phyloP scores from a whole-genome alignment of 2,113 vertebrate species.

The Nanorana parkeri region DNA sequence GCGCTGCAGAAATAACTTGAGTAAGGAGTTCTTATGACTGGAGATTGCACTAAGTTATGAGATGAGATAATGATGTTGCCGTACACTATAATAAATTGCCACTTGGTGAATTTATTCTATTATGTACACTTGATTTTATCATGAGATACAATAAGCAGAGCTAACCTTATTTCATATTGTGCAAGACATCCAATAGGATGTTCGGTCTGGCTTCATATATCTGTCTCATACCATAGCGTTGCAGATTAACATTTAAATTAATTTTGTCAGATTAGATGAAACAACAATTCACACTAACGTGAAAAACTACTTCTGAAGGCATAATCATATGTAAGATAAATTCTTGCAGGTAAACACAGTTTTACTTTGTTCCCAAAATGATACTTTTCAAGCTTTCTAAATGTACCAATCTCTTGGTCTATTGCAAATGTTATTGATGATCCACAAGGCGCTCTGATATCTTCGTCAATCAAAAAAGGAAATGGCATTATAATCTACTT shows the following conservation, averaged over 20 bases:
- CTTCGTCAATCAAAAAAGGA: too few species aligned
- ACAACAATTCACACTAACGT: not conserved
- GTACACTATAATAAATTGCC: not conserved
- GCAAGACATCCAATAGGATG: conserved; percentile 12
- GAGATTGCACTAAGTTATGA: not conserved
- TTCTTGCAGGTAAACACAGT: too few species aligned
- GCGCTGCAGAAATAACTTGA: not conserved
- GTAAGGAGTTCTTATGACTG: not conserved
- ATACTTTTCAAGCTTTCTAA: too few species aligned
- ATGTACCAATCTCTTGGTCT: too few species aligned
- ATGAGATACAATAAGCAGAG: not conserved
- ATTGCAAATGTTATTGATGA: too few species aligned
- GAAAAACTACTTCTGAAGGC: not conserved
- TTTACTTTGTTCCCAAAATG: too few species aligned
- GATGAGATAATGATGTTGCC: not conserved
- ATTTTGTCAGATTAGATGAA: not conserved
- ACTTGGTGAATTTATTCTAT: not conserved
- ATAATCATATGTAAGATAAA: not conserved
- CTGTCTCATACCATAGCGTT: not conserved
- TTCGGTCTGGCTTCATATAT: not conserved
- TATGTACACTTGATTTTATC: conserved; percentile 16
- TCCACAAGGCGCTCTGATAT: too few species aligned
- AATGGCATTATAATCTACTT: too few species aligned
- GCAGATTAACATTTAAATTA: not conserved
- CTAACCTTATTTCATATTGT: not conserved